These are phyloP conservation scores for Threskiornis aethiopicus DNA, from an alignment of 2,797 vertebrate species.

Conservation along the genomic window DNA sequence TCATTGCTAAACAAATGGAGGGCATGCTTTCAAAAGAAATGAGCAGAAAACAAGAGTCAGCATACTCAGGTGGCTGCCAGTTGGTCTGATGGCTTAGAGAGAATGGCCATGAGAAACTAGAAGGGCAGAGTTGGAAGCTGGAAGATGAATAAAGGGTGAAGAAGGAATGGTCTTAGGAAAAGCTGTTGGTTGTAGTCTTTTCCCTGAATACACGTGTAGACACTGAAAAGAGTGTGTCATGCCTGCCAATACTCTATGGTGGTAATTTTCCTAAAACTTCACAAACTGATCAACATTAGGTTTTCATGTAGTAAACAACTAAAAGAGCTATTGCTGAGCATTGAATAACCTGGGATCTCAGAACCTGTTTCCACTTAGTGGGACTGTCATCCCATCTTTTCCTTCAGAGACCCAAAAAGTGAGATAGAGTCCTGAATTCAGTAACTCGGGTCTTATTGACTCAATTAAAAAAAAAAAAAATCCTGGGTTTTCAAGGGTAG, in stretches of 20 bases:
- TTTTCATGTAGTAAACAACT: not conserved
- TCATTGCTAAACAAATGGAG: not conserved
- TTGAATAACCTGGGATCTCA: not conserved
- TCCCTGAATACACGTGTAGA: not conserved
- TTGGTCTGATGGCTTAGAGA: not conserved
- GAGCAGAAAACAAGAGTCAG: not conserved
- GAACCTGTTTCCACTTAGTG: not conserved
- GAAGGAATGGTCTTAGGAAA: not conserved
- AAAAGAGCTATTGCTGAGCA: not conserved
- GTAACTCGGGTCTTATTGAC: not conserved
- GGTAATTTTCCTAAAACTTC: not conserved
- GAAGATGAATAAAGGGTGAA: not conserved
- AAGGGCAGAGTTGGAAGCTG: not conserved
- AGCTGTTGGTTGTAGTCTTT: not conserved
- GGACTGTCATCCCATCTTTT: not conserved
- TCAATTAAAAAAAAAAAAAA: not conserved
- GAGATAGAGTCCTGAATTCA: not conserved
- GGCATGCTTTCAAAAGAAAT: not conserved
- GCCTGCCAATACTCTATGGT: not conserved
- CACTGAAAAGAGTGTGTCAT: not conserved
- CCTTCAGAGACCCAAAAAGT: not conserved
- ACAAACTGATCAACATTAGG: not conserved
- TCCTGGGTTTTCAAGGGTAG: not conserved
- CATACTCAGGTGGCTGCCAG: not conserved
- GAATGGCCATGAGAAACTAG: not conserved